Percentiles rank a stretch among this genome's conserved stretches.
Evolutionary conservation across 2,888 invertebrate genomes (phyloP).

Genomic region (Drosophila anceps): DNA sequence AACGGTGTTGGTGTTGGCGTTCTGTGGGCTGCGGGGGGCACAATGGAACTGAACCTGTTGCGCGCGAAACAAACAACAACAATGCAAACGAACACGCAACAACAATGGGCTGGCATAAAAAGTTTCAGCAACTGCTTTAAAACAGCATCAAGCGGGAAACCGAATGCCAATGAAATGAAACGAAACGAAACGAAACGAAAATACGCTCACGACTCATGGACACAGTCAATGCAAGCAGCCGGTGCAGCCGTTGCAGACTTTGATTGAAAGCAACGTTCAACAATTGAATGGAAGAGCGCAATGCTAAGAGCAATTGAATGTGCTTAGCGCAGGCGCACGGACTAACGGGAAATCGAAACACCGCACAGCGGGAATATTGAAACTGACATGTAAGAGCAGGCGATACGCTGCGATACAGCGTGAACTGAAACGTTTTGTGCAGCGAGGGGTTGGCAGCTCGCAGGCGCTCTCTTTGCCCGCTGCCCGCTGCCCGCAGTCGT

Average conservation of each 20-base stretch:
- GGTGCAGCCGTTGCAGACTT: conserved; percentile 11
- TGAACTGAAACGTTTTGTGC: conserved; percentile 20
- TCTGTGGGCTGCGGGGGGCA: conserved; percentile 6
- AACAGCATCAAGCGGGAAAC: conserved; percentile 32
- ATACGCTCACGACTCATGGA: not conserved
- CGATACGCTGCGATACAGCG: not conserved
- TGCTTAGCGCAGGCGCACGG: conserved; percentile 33
- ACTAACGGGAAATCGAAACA: conserved; percentile 4
- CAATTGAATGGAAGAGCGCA: conserved; percentile 37
- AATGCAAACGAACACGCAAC: conserved; percentile 39
- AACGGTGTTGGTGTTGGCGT: conserved; percentile 14
- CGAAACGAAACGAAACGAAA: too few relatives aligned
- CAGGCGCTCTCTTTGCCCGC: conserved; percentile 14
- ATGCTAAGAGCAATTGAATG: conserved; percentile 7
- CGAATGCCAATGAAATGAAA: conserved; percentile 22
- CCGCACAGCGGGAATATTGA: not conserved
- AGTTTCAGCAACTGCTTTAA: conserved; percentile 54
- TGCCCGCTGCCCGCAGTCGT: not conserved
- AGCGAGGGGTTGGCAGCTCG: conserved; percentile 20
- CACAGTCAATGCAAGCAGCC: conserved; percentile 7
- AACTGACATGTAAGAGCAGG: not conserved
- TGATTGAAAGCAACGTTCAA: conserved; percentile 46
- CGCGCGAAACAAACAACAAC: conserved; percentile 63
- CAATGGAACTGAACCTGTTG: conserved; percentile 67
- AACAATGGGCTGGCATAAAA: conserved; percentile 47